Conservation (phyloP, 2,888 invertebrate species). For the Cistogaster globosa region DNA sequence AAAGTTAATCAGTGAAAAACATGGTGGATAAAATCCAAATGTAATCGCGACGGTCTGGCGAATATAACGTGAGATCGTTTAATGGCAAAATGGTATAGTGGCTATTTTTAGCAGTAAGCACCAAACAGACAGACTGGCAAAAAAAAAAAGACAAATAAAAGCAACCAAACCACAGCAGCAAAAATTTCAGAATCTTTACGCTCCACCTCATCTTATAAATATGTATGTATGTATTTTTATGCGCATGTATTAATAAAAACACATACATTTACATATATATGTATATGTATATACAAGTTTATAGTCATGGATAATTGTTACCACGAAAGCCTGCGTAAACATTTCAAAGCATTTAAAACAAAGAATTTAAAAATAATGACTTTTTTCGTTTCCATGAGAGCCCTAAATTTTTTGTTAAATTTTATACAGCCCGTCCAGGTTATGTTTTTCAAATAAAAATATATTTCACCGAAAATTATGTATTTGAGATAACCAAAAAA, state of each 20-base stretch:
- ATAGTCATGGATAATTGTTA: too few relatives aligned
- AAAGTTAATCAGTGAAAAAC: slow-evolving; percentile 51
- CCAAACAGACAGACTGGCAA: slow-evolving; percentile 30
- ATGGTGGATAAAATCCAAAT: slow-evolving; percentile 58
- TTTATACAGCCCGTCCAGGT: too few relatives aligned
- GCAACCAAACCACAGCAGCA: slow-evolving; percentile 59
- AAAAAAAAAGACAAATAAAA: slow-evolving; percentile 34
- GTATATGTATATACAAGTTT: too few relatives aligned
- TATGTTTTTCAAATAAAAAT: too few relatives aligned
- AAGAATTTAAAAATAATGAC: slow-evolving; percentile 23
- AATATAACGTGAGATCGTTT: slow-evolving; percentile 61
- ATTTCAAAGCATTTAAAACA: too few relatives aligned
- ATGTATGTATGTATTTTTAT: not conserved
- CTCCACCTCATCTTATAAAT: slow-evolving; percentile 64
- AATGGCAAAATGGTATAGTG: slow-evolving; percentile 59
- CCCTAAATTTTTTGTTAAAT: too few relatives aligned
- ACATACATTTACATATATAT: not conserved
- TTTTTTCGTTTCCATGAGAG: not conserved
- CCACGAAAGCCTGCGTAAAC: too few relatives aligned
- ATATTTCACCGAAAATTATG: too few relatives aligned
- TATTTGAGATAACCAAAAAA: too few relatives aligned
- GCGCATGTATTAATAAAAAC: not conserved
- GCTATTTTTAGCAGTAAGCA: slow-evolving; percentile 65
- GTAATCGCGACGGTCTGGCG: slow-evolving; percentile 69
- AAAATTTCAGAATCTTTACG: slow-evolving; percentile 67